Conservation (phyloP, 2,888 invertebrate species). For the Drosophila borealis region DNA sequence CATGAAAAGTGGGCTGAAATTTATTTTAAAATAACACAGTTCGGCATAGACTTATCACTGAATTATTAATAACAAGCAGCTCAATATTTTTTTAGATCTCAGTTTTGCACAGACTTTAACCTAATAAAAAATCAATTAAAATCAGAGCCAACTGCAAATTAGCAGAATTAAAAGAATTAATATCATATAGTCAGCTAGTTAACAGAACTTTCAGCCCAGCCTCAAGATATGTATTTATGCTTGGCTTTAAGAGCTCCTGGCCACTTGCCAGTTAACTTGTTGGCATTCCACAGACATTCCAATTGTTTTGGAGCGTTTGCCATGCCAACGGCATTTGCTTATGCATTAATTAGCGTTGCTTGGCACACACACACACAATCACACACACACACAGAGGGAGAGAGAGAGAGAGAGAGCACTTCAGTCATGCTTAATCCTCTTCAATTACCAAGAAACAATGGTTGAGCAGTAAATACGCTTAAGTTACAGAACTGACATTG, state of each 20-base stretch:
- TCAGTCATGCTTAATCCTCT: constrained; percentile 45
- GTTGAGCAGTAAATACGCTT: constrained; percentile 9
- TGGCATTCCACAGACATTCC: background rate
- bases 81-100: no score
- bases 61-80: no score
- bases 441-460: constrained; percentile 52
- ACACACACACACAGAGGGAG: background rate
- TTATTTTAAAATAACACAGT: no score
- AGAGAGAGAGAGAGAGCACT: constrained; percentile 2
- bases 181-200: no score
- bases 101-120: no score
- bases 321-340: constrained; percentile 29
- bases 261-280: background rate
- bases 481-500: constrained; percentile 11
- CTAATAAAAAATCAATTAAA: no score
- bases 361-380: constrained; percentile 3
- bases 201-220: no score
- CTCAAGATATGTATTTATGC: background rate
- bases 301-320: constrained; percentile 21
- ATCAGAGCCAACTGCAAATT: no score
- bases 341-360: constrained; percentile 38
- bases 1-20: no score
- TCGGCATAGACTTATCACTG: no score
- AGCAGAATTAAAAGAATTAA: no score
- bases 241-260: background rate